Percentiles rank a stretch among this genome's conserved stretches.
phyloP scores from a whole-genome alignment of 1,140 invertebrate genomes.

The Acromyrmex charruanus region DNA sequence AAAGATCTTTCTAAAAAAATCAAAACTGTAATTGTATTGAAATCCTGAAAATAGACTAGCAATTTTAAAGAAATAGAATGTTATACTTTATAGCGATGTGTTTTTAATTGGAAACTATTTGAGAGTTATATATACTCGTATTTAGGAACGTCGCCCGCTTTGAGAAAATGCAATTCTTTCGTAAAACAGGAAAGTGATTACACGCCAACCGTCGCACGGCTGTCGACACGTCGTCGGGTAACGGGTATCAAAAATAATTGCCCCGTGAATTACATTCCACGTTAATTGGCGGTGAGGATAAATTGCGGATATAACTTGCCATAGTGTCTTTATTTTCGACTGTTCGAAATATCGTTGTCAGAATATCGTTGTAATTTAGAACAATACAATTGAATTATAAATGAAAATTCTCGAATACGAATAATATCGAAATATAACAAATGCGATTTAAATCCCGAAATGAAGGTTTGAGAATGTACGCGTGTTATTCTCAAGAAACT shows the following conservation, averaged over 20 bases:
- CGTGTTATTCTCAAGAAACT: neutral
- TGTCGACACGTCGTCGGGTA: slow-evolving; percentile 50
- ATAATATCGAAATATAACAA: neutral
- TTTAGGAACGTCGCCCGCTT: neutral
- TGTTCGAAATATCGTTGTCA: neutral
- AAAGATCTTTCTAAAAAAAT: neutral
- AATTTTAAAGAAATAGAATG: neutral
- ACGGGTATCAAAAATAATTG: slow-evolving; percentile 59
- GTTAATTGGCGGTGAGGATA: slow-evolving; percentile 54
- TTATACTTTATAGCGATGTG: neutral
- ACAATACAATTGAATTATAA: neutral
- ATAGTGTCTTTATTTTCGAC: slow-evolving; percentile 30
- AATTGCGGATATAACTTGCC: slow-evolving; percentile 39
- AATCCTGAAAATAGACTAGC: neutral
- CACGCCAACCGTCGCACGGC: slow-evolving; percentile 10
- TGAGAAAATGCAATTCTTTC: slow-evolving; percentile 20
- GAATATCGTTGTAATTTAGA: neutral
- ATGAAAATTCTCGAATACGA: neutral
- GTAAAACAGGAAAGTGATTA: neutral
- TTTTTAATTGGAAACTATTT: neutral
- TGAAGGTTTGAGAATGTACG: neutral
- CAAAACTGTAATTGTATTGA: neutral
- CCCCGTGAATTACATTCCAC: slow-evolving; percentile 43
- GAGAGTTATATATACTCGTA: neutral
- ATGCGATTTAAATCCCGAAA: neutral